Evolutionary conservation across 2,797 vertebrate genomes (phyloP).

Genomic region (Eulemur coronatus): DNA sequence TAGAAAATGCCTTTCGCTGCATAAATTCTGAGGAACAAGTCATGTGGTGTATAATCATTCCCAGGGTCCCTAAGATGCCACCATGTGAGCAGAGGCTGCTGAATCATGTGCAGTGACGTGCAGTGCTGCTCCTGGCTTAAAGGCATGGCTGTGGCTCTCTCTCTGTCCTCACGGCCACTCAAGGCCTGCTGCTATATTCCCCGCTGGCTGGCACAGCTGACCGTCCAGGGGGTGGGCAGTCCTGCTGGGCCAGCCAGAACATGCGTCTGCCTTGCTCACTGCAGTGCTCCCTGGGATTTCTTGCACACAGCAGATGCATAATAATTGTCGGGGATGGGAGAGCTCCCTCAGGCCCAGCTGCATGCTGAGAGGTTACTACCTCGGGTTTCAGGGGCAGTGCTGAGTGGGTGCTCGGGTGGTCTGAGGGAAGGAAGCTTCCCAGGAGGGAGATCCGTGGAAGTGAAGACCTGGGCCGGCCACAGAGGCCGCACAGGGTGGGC

Average conservation of each 20-base stretch:
- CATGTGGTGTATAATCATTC: background rate
- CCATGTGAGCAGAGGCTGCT: background rate
- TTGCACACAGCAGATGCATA: background rate
- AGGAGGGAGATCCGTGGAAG: background rate
- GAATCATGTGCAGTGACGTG: background rate
- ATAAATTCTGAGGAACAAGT: conserved; percentile 33
- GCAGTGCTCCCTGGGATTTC: background rate
- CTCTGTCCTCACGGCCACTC: background rate
- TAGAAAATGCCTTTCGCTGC: background rate
- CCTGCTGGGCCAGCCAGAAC: background rate
- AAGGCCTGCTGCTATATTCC: background rate
- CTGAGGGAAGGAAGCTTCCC: background rate
- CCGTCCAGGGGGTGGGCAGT: too few species aligned
- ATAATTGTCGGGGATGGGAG: background rate
- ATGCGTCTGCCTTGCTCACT: background rate
- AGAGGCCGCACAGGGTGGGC: background rate
- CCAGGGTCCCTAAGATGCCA: background rate
- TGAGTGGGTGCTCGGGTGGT: too few species aligned
- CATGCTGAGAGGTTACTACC: background rate
- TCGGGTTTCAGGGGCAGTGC: background rate
- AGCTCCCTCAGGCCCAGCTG: background rate
- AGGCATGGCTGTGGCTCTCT: background rate
- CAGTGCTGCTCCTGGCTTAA: background rate
- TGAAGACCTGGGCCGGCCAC: background rate
- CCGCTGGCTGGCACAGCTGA: background rate